A percentile compares a stretch with the other conserved stretches of the same genome.
These are phyloP conservation scores for Amblyornis subalaris DNA, from an alignment of 2,113 vertebrate genomes.

Conservation along the genomic window DNA sequence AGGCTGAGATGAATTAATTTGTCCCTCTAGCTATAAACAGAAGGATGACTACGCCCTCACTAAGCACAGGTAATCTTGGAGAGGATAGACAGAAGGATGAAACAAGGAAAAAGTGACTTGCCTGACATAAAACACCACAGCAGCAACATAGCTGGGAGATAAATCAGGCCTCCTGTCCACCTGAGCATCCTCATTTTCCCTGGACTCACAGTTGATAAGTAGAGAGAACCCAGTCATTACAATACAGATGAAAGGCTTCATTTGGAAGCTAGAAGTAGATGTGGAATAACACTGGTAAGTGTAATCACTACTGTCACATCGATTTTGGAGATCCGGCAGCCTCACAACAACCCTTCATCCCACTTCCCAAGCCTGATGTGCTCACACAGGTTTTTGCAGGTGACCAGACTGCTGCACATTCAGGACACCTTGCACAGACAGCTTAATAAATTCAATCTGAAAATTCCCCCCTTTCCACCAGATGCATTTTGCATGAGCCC, in stretches of 20 bases:
- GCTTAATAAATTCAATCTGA: background rate
- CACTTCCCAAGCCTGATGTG: background rate
- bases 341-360: background rate
- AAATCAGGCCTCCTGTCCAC: background rate
- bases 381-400: background rate
- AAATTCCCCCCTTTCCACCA: background rate
- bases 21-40: background rate
- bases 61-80: background rate
- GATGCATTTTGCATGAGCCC: background rate
- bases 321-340: background rate
- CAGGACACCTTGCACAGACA: background rate
- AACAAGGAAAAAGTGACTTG: background rate
- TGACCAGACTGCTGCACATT: rapidly evolving
- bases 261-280: background rate
- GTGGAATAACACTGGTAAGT: background rate
- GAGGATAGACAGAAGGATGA: background rate
- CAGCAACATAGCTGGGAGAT: background rate
- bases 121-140: background rate
- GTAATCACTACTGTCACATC: background rate
- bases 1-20: background rate
- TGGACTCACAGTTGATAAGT: background rate
- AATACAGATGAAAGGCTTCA: background rate
- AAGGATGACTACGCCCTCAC: background rate
- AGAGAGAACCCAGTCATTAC: background rate
- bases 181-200: background rate